Evolutionary conservation across 2,888 invertebrate genomes (phyloP).

Genomic region (Sylvicola fuscatus): DNA sequence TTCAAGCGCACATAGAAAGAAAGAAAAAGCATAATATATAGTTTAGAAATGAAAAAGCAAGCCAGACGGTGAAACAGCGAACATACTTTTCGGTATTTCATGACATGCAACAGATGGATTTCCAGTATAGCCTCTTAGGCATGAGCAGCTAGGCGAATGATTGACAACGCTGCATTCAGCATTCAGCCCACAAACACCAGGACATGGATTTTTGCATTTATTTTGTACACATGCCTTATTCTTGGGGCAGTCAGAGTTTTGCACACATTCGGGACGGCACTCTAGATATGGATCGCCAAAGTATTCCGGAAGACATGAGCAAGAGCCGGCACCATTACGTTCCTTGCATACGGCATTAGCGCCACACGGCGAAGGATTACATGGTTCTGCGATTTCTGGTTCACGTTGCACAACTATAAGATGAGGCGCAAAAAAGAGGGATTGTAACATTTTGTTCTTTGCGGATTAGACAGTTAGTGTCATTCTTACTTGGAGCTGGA

Average conservation of each 20-base stretch:
- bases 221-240: slow-evolving; percentile 64
- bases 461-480: not conserved
- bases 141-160: slow-evolving; percentile 64
- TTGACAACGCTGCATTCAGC: slow-evolving; percentile 63
- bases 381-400: slow-evolving; percentile 45
- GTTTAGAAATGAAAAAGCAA: slow-evolving; percentile 14
- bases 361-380: slow-evolving; percentile 73
- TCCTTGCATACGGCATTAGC: slow-evolving; percentile 69
- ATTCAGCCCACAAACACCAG: slow-evolving; percentile 59
- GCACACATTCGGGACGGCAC: slow-evolving; percentile 70
- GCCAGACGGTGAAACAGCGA: slow-evolving; percentile 17
- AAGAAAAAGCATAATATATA: slow-evolving; percentile 13
- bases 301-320: slow-evolving; percentile 61
- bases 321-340: slow-evolving; percentile 63
- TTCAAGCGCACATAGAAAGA: not conserved
- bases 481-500: slow-evolving; percentile 30
- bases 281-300: slow-evolving; percentile 74
- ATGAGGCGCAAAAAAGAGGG: no score
- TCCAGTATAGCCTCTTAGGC: slow-evolving; percentile 56
- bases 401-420: slow-evolving; percentile 33
- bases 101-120: slow-evolving; percentile 44
- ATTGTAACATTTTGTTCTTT: no score
- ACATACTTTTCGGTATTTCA: slow-evolving; percentile 31
- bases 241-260: slow-evolving; percentile 58
- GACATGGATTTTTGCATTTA: slow-evolving; percentile 69